A percentile compares a stretch with the other conserved stretches of the same genome.
phyloP scores from a whole-genome alignment of 2,888 invertebrate genomes.

The Acrobasis suavella region DNA sequence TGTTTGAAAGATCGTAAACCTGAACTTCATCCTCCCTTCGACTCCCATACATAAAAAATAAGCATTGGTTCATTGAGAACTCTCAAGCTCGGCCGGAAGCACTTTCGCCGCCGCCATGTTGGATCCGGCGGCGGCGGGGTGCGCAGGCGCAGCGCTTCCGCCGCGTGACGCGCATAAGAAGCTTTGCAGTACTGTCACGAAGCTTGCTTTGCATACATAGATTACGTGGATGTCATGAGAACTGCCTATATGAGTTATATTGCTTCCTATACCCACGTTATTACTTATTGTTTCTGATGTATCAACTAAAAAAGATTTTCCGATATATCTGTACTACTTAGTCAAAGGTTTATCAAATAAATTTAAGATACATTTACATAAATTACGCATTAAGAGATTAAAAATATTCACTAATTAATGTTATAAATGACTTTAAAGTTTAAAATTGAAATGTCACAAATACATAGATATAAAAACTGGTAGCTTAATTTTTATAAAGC shows the following conservation, averaged over 20 bases:
- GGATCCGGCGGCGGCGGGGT: constrained; percentile 76
- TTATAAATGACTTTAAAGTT: background rate
- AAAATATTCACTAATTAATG: no score
- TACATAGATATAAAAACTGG: background rate
- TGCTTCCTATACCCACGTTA: constrained; percentile 13
- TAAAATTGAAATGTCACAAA: background rate
- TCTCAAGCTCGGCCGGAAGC: constrained; percentile 74
- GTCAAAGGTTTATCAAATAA: background rate
- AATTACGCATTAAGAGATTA: no score
- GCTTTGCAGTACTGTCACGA: constrained; percentile 71
- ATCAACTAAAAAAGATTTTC: background rate
- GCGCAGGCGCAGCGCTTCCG: constrained; percentile 77
- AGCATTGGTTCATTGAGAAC: constrained; percentile 70
- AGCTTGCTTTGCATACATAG: constrained; percentile 70
- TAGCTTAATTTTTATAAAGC: background rate
- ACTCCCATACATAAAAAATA: constrained; percentile 40
- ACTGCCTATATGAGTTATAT: constrained; percentile 37
- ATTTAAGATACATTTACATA: no score
- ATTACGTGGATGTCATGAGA: constrained; percentile 70
- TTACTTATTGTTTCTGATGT: constrained; percentile 16
- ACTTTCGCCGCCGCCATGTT: constrained; percentile 81
- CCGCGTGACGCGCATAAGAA: constrained; percentile 77
- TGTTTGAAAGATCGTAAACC: constrained; percentile 20
- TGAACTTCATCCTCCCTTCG: constrained; percentile 21
- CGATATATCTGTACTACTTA: background rate